Conservation (phyloP, 2,113 vertebrate species). For the Pteronura brasiliensis region DNA sequence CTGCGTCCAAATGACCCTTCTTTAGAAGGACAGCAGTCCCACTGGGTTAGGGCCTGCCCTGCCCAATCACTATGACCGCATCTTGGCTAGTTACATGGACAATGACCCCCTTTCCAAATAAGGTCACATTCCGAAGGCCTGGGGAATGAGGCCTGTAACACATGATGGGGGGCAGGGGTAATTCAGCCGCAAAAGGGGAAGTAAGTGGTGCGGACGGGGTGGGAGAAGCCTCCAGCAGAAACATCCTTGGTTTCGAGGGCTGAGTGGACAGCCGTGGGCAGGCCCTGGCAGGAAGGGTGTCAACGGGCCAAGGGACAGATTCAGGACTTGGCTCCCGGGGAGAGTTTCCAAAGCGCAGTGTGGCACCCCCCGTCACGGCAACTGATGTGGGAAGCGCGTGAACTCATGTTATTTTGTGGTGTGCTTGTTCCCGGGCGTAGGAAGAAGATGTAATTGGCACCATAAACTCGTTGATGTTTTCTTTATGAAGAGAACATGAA, state of each 20-base stretch:
- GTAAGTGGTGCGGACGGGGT: background rate
- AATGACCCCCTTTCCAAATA: background rate
- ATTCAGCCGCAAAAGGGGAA: background rate
- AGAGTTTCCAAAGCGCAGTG: background rate
- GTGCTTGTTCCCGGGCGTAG: background rate
- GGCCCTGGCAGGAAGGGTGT: background rate
- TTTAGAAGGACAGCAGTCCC: background rate
- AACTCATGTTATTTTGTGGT: background rate
- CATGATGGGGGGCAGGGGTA: background rate
- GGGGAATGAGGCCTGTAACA: background rate
- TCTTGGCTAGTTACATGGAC: background rate
- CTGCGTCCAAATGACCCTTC: background rate
- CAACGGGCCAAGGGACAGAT: background rate
- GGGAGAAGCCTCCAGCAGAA: background rate
- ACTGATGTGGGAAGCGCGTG: background rate
- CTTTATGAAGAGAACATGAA: background rate
- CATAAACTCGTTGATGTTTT: background rate
- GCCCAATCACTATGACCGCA: background rate
- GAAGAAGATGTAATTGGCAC: background rate
- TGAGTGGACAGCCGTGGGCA: background rate
- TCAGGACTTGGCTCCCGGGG: background rate
- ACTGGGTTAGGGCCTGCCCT: background rate
- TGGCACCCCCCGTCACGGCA: too few relatives aligned
- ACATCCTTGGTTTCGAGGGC: background rate
- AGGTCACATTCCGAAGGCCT: background rate